These are phyloP conservation scores for Nestor notabilis DNA, from an alignment of 2,113 vertebrate genomes.

Conservation along the genomic window DNA sequence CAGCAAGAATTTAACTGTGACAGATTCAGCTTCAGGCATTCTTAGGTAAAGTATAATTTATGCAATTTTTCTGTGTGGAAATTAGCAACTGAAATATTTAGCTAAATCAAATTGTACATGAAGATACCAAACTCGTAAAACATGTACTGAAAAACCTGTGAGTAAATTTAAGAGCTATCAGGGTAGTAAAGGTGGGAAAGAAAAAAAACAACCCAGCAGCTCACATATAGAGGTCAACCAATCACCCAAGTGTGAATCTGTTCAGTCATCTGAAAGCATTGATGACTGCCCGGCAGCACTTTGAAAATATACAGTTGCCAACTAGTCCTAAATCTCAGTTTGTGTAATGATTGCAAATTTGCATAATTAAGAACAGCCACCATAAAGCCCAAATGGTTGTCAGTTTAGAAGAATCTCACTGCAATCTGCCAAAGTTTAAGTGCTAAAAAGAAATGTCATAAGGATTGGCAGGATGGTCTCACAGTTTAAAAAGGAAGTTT, in stretches of 20 bases:
- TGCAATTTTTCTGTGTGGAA: background rate
- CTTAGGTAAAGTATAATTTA: background rate
- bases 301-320: background rate
- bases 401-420: background rate
- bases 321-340: background rate
- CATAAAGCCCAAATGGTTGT: constrained; percentile 5
- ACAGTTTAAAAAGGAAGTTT: background rate
- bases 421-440: constrained; percentile 7
- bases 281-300: background rate
- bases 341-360: background rate
- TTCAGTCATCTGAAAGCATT: background rate
- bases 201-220: background rate
- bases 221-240: background rate
- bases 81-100: background rate
- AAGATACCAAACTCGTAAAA: background rate
- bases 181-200: background rate
- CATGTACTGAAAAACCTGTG: background rate
- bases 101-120: background rate
- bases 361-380: constrained; percentile 15
- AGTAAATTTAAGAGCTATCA: background rate
- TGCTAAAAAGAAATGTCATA: background rate
- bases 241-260: background rate
- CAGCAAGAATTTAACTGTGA: background rate
- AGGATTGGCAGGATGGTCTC: background rate
- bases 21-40: background rate